Evolutionary conservation across 1,140 invertebrate genomes (phyloP), one percentile per base, ranked within the genome.

Genomic region (Drosophila tropicalis): DNA sequence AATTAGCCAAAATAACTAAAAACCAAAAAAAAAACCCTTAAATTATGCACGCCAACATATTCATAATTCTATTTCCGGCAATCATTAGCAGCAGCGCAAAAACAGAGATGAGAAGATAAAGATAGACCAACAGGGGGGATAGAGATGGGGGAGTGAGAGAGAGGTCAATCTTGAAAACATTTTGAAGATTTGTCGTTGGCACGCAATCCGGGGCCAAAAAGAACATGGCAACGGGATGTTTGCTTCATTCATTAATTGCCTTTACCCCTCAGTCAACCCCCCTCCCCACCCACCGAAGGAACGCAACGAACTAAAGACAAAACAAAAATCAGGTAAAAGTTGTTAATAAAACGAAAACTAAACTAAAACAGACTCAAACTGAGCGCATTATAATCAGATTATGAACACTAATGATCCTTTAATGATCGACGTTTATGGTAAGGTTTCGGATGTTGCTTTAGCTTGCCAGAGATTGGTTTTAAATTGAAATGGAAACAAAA

Each of bases 321-420:
- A 62, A 75, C 64, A 54, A 51, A 55, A 81, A 87, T 69, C 83
- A 79, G 83, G 80, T 83, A 87, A 83, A 74, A 89, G 80, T 89
- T 83, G 80, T 79, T 89, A 89, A 89, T 89, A 89, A 87, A 87
- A 86, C 71, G 79, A 80, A 77, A 77, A 73, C 74, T 61, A 51
- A 77, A 66, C 76, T 77, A 89, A 87, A 83, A 77, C 70, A 84
- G 67, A 87, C 70, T 74, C 73, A 87, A 87, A 83, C 84, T 70
- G 84, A 77, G 84, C 79, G 83, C 83, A 89, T 89, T 90, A 90
- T 90, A 90, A 90, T 90, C 87, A 90, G 87, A 90, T 90, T 90
- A 90, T 90, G 87, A 84, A 51, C 80, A 81, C 87, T 90, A 90
- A 90, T 90, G 87, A 90, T 90, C 87, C 87, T 90, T 90, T 90